Conservation (phyloP, 2,797 vertebrate genomes). For the Euphonia xanthogaster region DNA sequence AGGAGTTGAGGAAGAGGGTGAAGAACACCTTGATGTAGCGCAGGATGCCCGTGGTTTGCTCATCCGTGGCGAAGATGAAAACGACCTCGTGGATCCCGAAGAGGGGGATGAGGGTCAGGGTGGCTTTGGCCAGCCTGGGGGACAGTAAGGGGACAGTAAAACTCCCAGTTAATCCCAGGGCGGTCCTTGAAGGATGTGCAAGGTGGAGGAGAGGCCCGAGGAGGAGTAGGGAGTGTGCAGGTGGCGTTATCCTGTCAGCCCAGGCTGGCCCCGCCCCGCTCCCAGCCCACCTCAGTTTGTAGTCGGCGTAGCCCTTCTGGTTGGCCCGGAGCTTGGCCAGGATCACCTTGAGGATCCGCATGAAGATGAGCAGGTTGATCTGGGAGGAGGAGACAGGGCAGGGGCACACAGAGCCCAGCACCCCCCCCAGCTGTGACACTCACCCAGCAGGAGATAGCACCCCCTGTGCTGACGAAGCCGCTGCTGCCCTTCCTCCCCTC, state of each 20-base stretch:
- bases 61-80: slow-evolving; percentile 84
- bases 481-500: not conserved
- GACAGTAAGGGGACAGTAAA: not conserved
- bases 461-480: not conserved
- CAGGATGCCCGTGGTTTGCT: slow-evolving; percentile 81
- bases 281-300: slow-evolving; percentile 71
- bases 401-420: not conserved
- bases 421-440: rapidly evolving
- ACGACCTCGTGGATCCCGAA: slow-evolving; percentile 84
- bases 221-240: not conserved
- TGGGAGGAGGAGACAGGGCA: not conserved
- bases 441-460: not conserved
- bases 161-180: not conserved
- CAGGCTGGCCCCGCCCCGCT: not conserved
- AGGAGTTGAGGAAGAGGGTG: slow-evolving; percentile 84
- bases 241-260: not conserved
- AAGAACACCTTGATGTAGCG: slow-evolving; percentile 83
- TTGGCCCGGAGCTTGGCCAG: slow-evolving; percentile 83
- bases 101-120: slow-evolving; percentile 84
- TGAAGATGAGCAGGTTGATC: slow-evolving; percentile 87
- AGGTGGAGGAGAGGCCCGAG: not conserved
- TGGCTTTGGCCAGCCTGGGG: slow-evolving; percentile 83
- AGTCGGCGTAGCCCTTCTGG: slow-evolving; percentile 80
- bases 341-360: slow-evolving; percentile 84
- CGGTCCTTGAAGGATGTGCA: rapidly evolving